Percentiles rank a stretch among this genome's conserved stretches.
Evolutionary conservation across 1,140 invertebrate species (phyloP).

Genomic region (Mamestra configurata): DNA sequence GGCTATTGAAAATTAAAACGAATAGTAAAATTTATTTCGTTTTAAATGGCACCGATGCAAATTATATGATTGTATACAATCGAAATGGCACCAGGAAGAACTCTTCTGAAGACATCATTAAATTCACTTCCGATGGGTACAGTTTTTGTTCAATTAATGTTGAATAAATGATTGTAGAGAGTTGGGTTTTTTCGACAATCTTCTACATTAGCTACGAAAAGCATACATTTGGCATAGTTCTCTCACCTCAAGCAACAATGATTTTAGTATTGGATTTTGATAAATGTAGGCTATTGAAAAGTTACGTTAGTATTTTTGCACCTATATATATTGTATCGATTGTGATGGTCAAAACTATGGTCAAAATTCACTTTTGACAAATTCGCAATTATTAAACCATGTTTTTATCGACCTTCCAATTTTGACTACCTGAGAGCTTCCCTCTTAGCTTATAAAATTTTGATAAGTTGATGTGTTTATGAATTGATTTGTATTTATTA

Average conservation of each 20-base stretch:
- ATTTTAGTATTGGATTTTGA: too few species aligned
- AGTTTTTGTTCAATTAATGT: neutral
- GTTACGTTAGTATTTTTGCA: too few species aligned
- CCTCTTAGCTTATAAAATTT: too few species aligned
- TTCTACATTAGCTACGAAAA: neutral
- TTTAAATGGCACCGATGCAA: slow-evolving; percentile 1
- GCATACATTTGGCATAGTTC: neutral
- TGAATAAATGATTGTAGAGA: neutral
- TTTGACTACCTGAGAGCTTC: too few species aligned
- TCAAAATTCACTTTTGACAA: too few species aligned
- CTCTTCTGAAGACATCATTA: slow-evolving; percentile 8
- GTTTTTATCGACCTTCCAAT: too few species aligned
- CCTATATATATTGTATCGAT: too few species aligned
- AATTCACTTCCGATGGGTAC: neutral
- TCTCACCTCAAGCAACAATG: too few species aligned
- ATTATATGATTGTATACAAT: slow-evolving; percentile 5
- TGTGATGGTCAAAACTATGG: too few species aligned
- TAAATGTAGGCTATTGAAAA: too few species aligned
- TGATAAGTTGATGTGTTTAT: too few species aligned
- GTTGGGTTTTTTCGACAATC: neutral
- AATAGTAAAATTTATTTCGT: neutral
- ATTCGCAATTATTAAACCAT: too few species aligned
- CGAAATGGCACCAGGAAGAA: slow-evolving; percentile 7
- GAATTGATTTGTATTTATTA: neutral
- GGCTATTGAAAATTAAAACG: neutral